A percentile compares a stretch with the other conserved stretches of the same genome.
Evolutionary conservation across 1,140 invertebrate species (phyloP).

Genomic region (Drosophila sulfurigaster): DNA sequence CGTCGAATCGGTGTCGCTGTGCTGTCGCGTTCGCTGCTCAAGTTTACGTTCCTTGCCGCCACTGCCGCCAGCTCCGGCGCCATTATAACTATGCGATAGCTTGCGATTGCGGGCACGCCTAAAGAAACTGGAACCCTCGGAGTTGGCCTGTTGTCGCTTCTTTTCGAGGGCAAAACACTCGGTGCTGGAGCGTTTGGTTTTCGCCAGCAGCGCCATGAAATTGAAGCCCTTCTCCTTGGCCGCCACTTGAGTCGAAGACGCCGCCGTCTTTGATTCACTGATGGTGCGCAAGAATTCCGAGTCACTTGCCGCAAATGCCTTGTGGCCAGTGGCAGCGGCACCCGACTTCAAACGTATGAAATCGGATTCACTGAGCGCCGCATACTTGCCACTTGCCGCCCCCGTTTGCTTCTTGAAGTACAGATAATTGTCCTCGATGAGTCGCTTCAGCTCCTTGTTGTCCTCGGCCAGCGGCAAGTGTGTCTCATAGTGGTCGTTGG

Average conservation of each 20-base stretch:
- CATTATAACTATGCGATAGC: constrained; percentile 82
- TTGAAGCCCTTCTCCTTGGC: constrained; percentile 77
- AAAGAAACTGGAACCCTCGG: constrained; percentile 77
- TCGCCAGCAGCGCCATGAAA: constrained; percentile 68
- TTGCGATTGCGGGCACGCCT: constrained; percentile 76
- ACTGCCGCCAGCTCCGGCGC: constrained; percentile 28
- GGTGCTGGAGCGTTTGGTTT: constrained; percentile 78
- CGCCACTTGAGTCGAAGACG: constrained; percentile 37
- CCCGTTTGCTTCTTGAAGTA: constrained; percentile 79
- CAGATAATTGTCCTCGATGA: constrained; percentile 84
- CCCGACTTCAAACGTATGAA: constrained; percentile 76
- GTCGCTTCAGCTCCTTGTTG: constrained; percentile 84
- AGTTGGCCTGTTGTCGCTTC: constrained; percentile 75
- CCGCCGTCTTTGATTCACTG: constrained; percentile 49
- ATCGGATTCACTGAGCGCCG: constrained; percentile 80
- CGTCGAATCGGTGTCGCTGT: constrained; percentile 79
- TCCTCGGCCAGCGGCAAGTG: constrained; percentile 81
- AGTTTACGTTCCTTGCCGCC: constrained; percentile 69
- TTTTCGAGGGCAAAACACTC: constrained; percentile 78
- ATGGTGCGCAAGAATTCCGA: constrained; percentile 78
- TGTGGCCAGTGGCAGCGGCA: constrained; percentile 46
- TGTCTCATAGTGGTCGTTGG: constrained; percentile 75
- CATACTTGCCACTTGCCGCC: constrained; percentile 58
- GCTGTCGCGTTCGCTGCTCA: constrained; percentile 70
- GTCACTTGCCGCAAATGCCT: constrained; percentile 76